Evolutionary conservation across 2,888 invertebrate species (phyloP).

Genomic region (Ligdia adustata): DNA sequence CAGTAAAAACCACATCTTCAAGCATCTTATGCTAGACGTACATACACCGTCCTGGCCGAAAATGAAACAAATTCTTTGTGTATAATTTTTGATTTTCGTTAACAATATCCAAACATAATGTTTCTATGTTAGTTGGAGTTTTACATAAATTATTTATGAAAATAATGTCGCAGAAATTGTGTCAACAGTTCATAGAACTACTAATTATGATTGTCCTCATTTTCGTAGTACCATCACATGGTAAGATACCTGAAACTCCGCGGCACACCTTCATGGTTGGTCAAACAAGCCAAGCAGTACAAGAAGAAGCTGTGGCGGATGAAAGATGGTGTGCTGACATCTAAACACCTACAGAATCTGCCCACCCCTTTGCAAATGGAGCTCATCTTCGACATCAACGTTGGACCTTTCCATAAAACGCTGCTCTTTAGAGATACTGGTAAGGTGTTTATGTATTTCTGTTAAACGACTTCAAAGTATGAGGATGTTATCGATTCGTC

Average conservation of each 20-base stretch:
- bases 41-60: too few relatives aligned
- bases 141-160: too few relatives aligned
- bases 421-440: slow-evolving; percentile 65
- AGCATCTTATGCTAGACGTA: too few relatives aligned
- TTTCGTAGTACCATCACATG: slow-evolving; percentile 78
- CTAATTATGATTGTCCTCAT: too few relatives aligned
- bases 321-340: slow-evolving; percentile 67
- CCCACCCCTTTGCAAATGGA: slow-evolving; percentile 73
- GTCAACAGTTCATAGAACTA: too few relatives aligned
- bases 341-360: slow-evolving; percentile 57
- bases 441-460: slow-evolving; percentile 36
- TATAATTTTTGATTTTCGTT: too few relatives aligned
- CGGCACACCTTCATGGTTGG: slow-evolving; percentile 54
- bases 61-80: too few relatives aligned
- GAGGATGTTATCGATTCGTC: not conserved
- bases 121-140: too few relatives aligned
- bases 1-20: too few relatives aligned
- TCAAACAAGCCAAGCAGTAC: slow-evolving; percentile 64
- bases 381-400: slow-evolving; percentile 75
- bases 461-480: too few relatives aligned
- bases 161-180: too few relatives aligned
- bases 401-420: slow-evolving; percentile 69
- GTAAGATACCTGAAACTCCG: slow-evolving; percentile 59
- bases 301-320: slow-evolving; percentile 68
- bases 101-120: too few relatives aligned